These are phyloP conservation scores for Chrysopa pallens DNA, from an alignment of 1,140 invertebrate species.

Conservation along the genomic window DNA sequence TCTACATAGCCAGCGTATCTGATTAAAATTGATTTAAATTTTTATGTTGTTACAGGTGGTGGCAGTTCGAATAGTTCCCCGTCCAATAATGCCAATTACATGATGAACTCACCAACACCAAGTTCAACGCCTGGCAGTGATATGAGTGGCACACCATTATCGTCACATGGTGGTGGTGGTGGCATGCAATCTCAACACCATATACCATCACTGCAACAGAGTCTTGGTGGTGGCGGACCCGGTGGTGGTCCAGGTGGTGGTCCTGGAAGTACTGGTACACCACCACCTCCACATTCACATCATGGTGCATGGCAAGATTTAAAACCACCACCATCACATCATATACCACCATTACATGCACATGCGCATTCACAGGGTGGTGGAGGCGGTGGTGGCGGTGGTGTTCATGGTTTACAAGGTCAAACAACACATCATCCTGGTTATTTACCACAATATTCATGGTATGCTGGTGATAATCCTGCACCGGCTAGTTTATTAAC, in stretches of 20 bases:
- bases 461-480: slow-evolving; percentile 50
- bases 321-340: background rate
- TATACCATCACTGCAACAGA: background rate
- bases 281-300: background rate
- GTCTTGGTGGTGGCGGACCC: background rate
- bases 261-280: background rate
- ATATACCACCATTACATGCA: background rate
- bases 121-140: slow-evolving; percentile 22
- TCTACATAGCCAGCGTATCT: too few relatives aligned
- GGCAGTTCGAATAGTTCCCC: slow-evolving; percentile 20
- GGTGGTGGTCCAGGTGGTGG: background rate
- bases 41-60: slow-evolving; percentile 8
- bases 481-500: slow-evolving; percentile 35
- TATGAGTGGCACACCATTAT: slow-evolving; percentile 14
- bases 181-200: background rate
- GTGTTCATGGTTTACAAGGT: slow-evolving; percentile 12
- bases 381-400: slow-evolving; percentile 16
- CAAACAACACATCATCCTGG: background rate
- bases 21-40: too few relatives aligned
- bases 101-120: slow-evolving; percentile 21
- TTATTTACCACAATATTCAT: slow-evolving; percentile 51
- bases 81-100: slow-evolving; percentile 19
- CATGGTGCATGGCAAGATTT: background rate
- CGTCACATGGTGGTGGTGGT: background rate
- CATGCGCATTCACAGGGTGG: background rate